Conservation (phyloP, 37 sponge, comb jelly and placozoan species). For the Diacarnus erythraeanus region DNA sequence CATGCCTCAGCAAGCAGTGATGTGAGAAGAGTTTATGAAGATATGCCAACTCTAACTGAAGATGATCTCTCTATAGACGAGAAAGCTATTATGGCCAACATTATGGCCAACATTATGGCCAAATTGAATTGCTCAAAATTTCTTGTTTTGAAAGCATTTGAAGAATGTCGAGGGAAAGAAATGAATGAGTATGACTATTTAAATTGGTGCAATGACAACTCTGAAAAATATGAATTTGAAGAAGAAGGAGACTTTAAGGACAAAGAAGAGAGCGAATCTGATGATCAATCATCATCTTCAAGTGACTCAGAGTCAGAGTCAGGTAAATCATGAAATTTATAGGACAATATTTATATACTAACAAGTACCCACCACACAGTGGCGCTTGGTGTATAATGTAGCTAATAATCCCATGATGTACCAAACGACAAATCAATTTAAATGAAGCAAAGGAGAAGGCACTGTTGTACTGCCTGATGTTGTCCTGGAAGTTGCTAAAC, state of each 20-base stretch:
- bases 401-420: too few relatives aligned
- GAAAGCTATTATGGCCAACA: background rate
- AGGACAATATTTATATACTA: too few relatives aligned
- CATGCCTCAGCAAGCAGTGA: background rate
- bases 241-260: background rate
- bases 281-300: background rate
- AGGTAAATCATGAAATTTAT: too few relatives aligned
- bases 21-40: too few relatives aligned
- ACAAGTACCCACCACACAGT: too few relatives aligned
- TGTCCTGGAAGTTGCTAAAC: too few relatives aligned
- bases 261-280: background rate
- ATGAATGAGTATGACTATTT: slow-evolving; percentile 7
- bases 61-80: slow-evolving; percentile 15
- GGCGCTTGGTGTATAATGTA: too few relatives aligned
- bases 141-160: slow-evolving; percentile 22
- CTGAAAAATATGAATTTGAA: background rate
- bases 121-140: background rate
- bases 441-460: too few relatives aligned
- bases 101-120: background rate
- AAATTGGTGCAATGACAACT: slow-evolving; percentile 35
- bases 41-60: slow-evolving; percentile 5
- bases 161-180: slow-evolving; percentile 5
- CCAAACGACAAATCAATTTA: too few relatives aligned
- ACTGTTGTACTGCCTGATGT: too few relatives aligned
- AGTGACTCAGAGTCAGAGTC: too few relatives aligned